These are phyloP conservation scores for Nemurella pictetii DNA, from an alignment of 2,888 invertebrate species.

Conservation along the genomic window DNA sequence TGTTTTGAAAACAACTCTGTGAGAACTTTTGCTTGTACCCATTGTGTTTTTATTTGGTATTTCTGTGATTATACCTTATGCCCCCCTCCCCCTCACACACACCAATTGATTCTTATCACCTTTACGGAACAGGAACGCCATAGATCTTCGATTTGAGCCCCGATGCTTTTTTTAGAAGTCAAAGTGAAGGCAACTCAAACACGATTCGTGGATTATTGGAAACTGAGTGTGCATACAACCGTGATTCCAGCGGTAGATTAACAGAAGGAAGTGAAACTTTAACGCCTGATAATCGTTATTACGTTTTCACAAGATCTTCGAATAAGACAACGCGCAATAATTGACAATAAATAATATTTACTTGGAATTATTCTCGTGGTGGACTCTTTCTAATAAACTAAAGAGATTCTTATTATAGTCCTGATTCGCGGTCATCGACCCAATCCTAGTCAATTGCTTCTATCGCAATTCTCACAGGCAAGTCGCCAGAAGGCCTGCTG, in stretches of 20 bases:
- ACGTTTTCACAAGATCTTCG: neutral
- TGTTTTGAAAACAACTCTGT: conserved; percentile 4
- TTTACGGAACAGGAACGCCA: neutral
- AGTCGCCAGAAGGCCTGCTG: conserved; percentile 7
- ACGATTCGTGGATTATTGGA: neutral
- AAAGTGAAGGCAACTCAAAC: neutral
- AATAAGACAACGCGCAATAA: neutral
- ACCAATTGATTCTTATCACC: neutral
- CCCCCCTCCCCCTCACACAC: neutral
- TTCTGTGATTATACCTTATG: neutral
- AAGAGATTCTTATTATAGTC: neutral
- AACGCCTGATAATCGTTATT: neutral
- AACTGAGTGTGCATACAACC: neutral
- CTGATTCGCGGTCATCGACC: conserved; percentile 20
- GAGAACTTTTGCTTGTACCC: neutral
- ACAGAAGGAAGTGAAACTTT: neutral
- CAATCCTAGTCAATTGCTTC: neutral
- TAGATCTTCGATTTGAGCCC: neutral
- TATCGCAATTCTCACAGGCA: neutral
- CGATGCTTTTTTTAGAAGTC: neutral
- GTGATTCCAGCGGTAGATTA: neutral
- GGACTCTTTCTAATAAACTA: neutral
- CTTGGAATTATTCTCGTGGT: neutral
- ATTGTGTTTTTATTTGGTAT: neutral
- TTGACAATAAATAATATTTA: neutral